Conservation (phyloP, 2,797 vertebrate genomes). For the Cirrhinus molitorella region DNA sequence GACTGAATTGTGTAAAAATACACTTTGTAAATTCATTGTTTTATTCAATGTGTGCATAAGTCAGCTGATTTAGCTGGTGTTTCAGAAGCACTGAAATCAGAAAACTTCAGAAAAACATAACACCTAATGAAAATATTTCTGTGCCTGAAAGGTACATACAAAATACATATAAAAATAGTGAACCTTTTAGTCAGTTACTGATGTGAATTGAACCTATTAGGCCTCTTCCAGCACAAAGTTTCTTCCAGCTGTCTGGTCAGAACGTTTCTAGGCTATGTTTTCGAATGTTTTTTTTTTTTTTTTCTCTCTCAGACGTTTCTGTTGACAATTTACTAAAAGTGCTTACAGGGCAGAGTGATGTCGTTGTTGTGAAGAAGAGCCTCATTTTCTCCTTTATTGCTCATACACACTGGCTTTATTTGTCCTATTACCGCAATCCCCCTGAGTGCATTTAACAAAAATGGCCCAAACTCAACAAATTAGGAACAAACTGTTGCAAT, state of each 20-base stretch:
- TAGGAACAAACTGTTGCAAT: conserved; percentile 31
- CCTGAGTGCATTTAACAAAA: conserved; percentile 35
- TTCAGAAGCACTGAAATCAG: neutral
- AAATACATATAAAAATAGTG: no score
- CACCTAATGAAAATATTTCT: no score
- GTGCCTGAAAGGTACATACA: no score
- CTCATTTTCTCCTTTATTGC: conserved; percentile 56
- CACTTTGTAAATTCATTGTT: neutral
- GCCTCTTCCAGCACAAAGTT: neutral
- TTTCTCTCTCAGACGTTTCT: conserved; percentile 18
- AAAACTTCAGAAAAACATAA: no score
- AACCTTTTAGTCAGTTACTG: neutral
- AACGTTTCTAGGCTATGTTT: neutral
- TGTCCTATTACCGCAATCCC: conserved; percentile 51
- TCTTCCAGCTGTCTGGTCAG: neutral
- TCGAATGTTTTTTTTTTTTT: no score
- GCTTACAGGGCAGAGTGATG: conserved; percentile 45
- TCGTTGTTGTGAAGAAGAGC: conserved; percentile 43
- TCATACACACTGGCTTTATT: conserved; percentile 54
- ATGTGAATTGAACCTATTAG: neutral
- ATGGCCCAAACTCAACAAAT: conserved; percentile 33
- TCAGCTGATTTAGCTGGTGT: neutral
- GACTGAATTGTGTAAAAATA: neutral
- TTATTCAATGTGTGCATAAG: neutral
- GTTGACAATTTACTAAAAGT: conserved; percentile 28